phyloP scores from a whole-genome alignment of 2,797 vertebrate genomes.

The Pogoniulus pusillus region DNA sequence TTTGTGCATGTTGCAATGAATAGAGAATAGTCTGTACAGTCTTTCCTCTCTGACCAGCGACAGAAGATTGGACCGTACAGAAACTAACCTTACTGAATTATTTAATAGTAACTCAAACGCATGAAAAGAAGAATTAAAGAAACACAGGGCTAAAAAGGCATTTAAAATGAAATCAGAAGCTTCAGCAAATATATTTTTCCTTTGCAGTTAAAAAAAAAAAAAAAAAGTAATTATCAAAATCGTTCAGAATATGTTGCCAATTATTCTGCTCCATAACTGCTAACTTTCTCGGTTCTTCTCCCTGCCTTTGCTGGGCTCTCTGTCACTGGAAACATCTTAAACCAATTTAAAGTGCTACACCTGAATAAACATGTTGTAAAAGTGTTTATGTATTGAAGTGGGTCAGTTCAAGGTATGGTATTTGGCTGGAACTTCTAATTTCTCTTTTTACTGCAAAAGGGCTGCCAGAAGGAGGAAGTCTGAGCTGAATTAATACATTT shows the following conservation, averaged over 20 bases:
- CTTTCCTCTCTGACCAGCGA: slow-evolving; percentile 51
- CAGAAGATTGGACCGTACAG: slow-evolving; percentile 53
- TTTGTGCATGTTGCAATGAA: slow-evolving; percentile 62
- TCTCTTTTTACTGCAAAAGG: slow-evolving; percentile 83
- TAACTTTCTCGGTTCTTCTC: slow-evolving; percentile 74
- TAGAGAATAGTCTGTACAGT: slow-evolving; percentile 61
- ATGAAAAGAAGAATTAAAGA: slow-evolving; percentile 63
- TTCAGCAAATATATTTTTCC: slow-evolving; percentile 72
- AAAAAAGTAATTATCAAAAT: slow-evolving; percentile 69
- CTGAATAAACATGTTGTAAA: slow-evolving; percentile 89
- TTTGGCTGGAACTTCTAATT: slow-evolving; percentile 86
- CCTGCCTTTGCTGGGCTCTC: slow-evolving; percentile 70
- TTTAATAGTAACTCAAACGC: slow-evolving; percentile 58
- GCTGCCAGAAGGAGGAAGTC: slow-evolving; percentile 85
- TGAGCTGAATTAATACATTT: slow-evolving; percentile 89
- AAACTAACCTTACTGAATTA: slow-evolving; percentile 69
- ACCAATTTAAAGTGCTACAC: slow-evolving; percentile 86
- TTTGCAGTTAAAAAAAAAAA: slow-evolving; percentile 65
- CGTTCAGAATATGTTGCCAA: slow-evolving; percentile 73
- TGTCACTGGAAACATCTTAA: slow-evolving; percentile 86
- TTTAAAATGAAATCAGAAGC: slow-evolving; percentile 75
- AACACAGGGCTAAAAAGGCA: slow-evolving; percentile 67
- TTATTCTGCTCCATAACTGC: slow-evolving; percentile 74
- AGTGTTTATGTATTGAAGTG: slow-evolving; percentile 88
- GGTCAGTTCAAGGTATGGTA: slow-evolving; percentile 87